Evolutionary conservation across 2,113 vertebrate genomes (phyloP).

Genomic region (Menura novaehollandiae): DNA sequence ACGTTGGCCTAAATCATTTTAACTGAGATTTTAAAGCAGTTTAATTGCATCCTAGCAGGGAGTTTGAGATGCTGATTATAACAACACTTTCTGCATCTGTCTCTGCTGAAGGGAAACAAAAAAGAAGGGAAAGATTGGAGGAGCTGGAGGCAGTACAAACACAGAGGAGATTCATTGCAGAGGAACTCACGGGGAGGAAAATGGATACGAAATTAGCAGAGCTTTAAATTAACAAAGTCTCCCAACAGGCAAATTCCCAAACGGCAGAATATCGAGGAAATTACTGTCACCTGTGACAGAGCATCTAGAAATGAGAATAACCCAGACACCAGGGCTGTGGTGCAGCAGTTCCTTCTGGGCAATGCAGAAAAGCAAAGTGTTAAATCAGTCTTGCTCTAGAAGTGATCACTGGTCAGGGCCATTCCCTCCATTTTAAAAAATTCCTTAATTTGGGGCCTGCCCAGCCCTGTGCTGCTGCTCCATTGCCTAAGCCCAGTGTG

Average conservation of each 20-base stretch:
- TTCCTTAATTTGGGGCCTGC: not conserved
- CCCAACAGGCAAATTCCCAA: not conserved
- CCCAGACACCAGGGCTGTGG: not conserved
- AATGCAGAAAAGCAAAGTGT: not conserved
- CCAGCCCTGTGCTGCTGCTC: not conserved
- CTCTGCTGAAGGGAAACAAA: not conserved
- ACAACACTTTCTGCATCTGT: not conserved
- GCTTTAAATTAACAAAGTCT: not conserved
- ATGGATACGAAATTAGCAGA: not conserved
- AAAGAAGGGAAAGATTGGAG: not conserved
- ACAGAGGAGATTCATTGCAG: not conserved
- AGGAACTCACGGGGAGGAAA: not conserved
- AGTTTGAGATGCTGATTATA: not conserved
- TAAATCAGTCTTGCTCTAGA: not conserved
- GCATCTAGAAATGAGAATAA: not conserved
- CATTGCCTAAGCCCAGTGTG: not conserved
- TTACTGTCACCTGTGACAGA: not conserved
- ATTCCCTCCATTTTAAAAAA: accelerated
- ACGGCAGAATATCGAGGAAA: not conserved
- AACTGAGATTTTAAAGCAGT: not conserved
- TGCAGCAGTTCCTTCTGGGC: not conserved
- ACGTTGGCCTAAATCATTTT: not conserved
- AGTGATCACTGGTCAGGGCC: not conserved
- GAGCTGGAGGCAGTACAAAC: not conserved
- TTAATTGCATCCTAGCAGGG: constrained; percentile 35